Conservation (phyloP, 53 echinoderm and acorn worm genomes). For the Holothuria leucospilota region DNA sequence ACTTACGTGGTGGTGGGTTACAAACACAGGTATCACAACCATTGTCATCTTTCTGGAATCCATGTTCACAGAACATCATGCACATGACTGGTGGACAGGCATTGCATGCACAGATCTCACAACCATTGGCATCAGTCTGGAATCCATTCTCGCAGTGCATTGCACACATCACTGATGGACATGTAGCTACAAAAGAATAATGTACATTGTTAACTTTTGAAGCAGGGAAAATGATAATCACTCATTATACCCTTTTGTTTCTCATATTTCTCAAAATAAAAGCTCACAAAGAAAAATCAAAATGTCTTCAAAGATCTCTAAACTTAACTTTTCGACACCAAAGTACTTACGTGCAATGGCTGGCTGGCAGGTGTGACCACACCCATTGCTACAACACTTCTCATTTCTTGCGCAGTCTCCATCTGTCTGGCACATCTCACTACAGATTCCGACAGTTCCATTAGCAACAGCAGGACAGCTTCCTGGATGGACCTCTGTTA, state of each 20-base stretch:
- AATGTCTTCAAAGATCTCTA: no score
- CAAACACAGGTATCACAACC: conserved; percentile 70
- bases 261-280: no score
- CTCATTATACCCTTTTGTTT: no score
- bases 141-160: conserved; percentile 63
- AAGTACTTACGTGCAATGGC: conserved; percentile 17
- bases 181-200: conserved; percentile 6
- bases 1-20: no score
- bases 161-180: conserved; percentile 50
- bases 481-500: conserved; percentile 25
- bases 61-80: conserved; percentile 52
- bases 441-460: conserved; percentile 1
- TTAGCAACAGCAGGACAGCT: conserved; percentile 9
- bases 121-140: conserved; percentile 57
- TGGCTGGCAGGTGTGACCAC: conserved; percentile 58
- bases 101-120: conserved; percentile 63
- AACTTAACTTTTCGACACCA: no score
- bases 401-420: conserved; percentile 1
- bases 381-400: conserved; percentile 71
- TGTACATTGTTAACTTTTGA: not conserved
- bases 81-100: conserved; percentile 60
- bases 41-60: conserved; percentile 54
- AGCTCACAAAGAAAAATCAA: no score
- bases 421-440: conserved; percentile 1
- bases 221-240: no score